Base-by-base conservation (phyloP, 2,888 invertebrate species). In the Baccha elongata region DNA sequence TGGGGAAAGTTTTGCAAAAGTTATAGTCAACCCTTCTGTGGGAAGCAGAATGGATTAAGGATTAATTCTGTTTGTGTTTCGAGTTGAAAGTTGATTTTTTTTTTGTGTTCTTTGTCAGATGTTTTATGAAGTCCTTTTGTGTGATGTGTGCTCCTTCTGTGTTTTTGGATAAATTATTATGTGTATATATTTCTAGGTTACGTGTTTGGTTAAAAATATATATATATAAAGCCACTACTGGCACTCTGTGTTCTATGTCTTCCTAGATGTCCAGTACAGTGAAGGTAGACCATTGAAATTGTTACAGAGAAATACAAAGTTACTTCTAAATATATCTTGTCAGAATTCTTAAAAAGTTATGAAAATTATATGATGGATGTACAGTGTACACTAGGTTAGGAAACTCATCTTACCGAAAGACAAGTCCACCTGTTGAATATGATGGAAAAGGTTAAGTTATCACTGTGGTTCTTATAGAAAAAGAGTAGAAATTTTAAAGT, bases 41-140 rank as follows among this genome's bases (percentile, higher is more conserved):
- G 29, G 8, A 32, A 8, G 1, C 4, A 32, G 8, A 60, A 53
- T 19, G 83, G 78, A 68, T 83, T 83, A 73, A n/a, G 78, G 62
- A 83, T 78, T 83, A 83, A 83, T 83, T 72, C 72, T 78, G 68
- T 83, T 83, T 83, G 58, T 67, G 67, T 71, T 83, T 83, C 53
- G 17, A 64, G 48, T 58, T 29, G 42, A 7, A 58, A 37, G 15
- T 48, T 40, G n/a, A 15, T 40, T 40, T 58, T 58, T 26, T 40
- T 10, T 40, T 40, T 58, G 52, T 23, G 42, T 42, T 7, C 3
- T n/a, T 21, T 62, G 48, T 75, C 29, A 44, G 46, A 21, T 67
- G 72, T 35, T 52, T 60, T 13, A 60, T 52, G 19, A 8, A 64
- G 53, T 67, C 44, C 37, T 58, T 71, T 50, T 40, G 23, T 23